Evolutionary conservation across 2,888 invertebrate genomes (phyloP), one percentile per base, ranked within the genome.

Genomic region (Scrobipalpa costella): DNA sequence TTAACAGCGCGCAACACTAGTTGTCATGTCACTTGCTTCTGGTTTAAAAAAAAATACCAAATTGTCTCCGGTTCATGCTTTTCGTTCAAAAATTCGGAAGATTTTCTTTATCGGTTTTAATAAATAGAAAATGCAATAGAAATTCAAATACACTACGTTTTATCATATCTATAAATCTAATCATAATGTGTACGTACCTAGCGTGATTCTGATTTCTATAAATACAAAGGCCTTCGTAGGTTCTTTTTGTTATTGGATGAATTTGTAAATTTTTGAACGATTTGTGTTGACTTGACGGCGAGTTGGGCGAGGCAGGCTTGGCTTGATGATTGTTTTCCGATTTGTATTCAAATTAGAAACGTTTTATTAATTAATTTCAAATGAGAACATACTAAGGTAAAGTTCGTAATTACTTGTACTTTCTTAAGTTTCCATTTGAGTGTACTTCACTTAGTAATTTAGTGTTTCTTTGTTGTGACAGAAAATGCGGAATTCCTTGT

Each of bases 401-500:
- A 64, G 59, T 44, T 64, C 61, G 65, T 68, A 66, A 47, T 21
- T 17, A 36, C 58, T 44, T 55, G 59, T 59, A 57, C 50, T 57
- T 63, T 36, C 58, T 6, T 40, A 15, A 7, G 58, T 21, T 21
- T 64, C 61, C 62, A 64, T 52, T 61, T 58, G 17, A 17, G 55
- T 50, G 52, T 7, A 55, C 57, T 44, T 40, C 55, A n/a, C 33
- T 61, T 63, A 65, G 59, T 61, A 47, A 64, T 66, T 67, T 40
- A 63, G 63, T 66, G 64, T 68, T 73, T 68, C 52, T 71, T 75
- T 74, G 66, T 71, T 67, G 64, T 60, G 68, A 68, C 72, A 78
- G 73, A 86, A 77, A 77, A 88, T 90, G 87, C 85, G 78, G 77
- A 75, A 72, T 74, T 69, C 75, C 64, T 79, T 86, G 71, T 68